Conservation (phyloP, 2,113 vertebrate species). For the Prietella phreatophila region DNA sequence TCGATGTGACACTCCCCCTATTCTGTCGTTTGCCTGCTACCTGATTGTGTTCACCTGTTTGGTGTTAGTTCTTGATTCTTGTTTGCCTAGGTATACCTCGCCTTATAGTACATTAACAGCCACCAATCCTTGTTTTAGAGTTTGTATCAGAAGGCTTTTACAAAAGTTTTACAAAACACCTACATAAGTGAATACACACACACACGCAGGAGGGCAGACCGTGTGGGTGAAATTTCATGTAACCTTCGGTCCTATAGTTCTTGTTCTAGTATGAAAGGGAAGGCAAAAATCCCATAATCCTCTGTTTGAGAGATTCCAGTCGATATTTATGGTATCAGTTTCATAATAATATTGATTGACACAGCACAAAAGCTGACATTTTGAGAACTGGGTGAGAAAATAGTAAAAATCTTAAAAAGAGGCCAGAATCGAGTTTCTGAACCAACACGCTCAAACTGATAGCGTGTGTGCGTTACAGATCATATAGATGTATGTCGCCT, state of each 20-base stretch:
- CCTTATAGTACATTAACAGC: not conserved
- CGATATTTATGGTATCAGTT: slow-evolving; percentile 12
- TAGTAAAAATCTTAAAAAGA: not conserved
- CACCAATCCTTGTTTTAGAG: not conserved
- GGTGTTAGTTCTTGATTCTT: not conserved
- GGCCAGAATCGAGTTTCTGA: not conserved
- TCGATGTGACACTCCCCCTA: too few relatives aligned
- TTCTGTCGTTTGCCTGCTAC: not conserved
- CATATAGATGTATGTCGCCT: not conserved
- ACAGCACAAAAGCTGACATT: not conserved
- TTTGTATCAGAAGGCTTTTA: not conserved
- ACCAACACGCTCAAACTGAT: not conserved
- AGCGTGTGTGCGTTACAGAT: not conserved
- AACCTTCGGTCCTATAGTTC: not conserved
- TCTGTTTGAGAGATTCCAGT: not conserved
- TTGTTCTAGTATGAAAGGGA: not conserved
- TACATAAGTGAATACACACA: not conserved
- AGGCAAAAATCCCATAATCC: not conserved
- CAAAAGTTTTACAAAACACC: not conserved
- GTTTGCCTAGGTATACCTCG: not conserved
- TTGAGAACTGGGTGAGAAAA: not conserved
- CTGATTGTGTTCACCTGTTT: not conserved
- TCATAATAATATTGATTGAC: not conserved
- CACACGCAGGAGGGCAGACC: not conserved
- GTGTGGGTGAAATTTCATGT: not conserved